Conservation (phyloP, 30 jellyfish, hydroid and myxozoan species). For the Aurelia sp. region DNA sequence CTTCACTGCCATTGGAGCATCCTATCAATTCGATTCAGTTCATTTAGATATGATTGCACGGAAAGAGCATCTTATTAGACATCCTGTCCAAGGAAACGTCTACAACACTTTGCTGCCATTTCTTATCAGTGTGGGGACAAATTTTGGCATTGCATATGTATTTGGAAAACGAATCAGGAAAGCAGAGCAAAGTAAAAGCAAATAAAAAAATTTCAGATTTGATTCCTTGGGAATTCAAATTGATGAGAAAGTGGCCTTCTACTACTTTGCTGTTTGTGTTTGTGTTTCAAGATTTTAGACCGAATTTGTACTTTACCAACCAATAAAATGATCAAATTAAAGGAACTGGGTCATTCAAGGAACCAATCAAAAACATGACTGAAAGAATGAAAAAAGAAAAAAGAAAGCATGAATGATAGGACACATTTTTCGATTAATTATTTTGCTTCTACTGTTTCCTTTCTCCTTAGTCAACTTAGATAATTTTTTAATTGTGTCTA, state of each 20-base stretch:
- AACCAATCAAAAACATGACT: no score
- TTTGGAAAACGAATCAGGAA: constrained; percentile 38
- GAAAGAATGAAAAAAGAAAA: no score
- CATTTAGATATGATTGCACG: constrained; percentile 71
- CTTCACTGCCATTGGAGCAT: constrained; percentile 86
- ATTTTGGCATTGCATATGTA: constrained; percentile 51
- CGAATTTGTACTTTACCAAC: neutral
- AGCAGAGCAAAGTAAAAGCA: constrained; percentile 10
- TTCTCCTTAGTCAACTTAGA: no score
- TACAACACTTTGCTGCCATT: constrained; percentile 39
- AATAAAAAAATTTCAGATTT: neutral
- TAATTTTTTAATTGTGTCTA: no score
- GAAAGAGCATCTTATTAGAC: constrained; percentile 6
- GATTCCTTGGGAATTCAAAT: no score
- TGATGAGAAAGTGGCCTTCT: no score
- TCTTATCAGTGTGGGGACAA: constrained; percentile 12
- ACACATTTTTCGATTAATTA: no score
- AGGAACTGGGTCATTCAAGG: no score
- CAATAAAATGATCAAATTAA: neutral
- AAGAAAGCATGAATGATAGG: no score
- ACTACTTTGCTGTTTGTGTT: no score
- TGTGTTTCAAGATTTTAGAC: no score
- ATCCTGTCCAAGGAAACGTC: constrained; percentile 31
- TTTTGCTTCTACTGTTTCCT: no score
- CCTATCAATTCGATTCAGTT: constrained; percentile 79